These are phyloP conservation scores for Helicoverpa assulta DNA, from an alignment of 2,888 invertebrate genomes.

Conservation along the genomic window DNA sequence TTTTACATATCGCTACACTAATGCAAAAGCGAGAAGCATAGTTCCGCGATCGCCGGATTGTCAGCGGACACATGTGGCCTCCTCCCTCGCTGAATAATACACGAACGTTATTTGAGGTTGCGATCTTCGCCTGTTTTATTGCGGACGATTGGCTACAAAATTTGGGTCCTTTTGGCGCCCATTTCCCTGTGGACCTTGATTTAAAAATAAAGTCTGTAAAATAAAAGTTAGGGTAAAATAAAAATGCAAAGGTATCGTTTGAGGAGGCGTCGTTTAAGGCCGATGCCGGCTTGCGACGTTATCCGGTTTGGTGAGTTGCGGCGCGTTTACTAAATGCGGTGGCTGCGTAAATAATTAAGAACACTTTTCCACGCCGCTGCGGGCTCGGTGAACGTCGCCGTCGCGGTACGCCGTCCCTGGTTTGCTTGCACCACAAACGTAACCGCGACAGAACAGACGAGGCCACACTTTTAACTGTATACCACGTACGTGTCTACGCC, in stretches of 20 bases:
- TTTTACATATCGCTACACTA: conserved; percentile 58
- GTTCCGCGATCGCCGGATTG: conserved; percentile 69
- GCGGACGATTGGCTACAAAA: conserved; percentile 81
- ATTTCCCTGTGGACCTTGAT: conserved; percentile 63
- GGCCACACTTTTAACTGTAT: conserved; percentile 14
- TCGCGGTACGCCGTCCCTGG: conserved; percentile 39
- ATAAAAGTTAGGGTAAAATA: conserved; percentile 55
- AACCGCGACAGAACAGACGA: conserved; percentile 29
- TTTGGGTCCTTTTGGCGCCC: conserved; percentile 66
- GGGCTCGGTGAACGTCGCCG: conserved; percentile 50
- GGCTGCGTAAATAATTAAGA: conserved; percentile 85
- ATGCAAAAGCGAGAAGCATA: conserved; percentile 65
- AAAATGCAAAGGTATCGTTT: conserved; percentile 61
- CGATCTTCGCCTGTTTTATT: conserved; percentile 82
- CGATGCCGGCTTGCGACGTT: conserved; percentile 58
- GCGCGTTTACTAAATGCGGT: conserved; percentile 75
- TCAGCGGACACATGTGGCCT: conserved; percentile 82
- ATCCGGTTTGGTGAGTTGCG: conserved; percentile 67
- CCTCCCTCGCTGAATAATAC: conserved; percentile 82
- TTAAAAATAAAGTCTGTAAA: conserved; percentile 65
- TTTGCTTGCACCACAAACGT: conserved; percentile 49
- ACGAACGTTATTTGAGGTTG: conserved; percentile 77
- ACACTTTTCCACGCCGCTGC: conserved; percentile 77
- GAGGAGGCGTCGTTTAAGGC: conserved; percentile 48
- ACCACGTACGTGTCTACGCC: not conserved